Conservation (phyloP, 2,797 vertebrate genomes). For the Pachyuromys duprasi region DNA sequence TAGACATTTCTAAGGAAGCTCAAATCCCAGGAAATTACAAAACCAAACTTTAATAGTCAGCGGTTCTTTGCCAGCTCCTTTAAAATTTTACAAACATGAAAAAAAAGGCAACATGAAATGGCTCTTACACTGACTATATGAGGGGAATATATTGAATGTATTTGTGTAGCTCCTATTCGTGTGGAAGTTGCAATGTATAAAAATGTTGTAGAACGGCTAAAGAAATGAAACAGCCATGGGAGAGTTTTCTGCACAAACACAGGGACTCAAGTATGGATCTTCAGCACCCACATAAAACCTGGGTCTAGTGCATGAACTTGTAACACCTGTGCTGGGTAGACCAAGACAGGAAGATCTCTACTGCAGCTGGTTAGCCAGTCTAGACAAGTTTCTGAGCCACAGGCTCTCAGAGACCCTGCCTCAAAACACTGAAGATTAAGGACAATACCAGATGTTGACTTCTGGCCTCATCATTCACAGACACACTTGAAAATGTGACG, state of each 20-base stretch:
- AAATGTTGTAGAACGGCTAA: not conserved
- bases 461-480: not conserved
- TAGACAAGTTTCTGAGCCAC: not conserved
- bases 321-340: not conserved
- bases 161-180: not conserved
- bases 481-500: not conserved
- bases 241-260: not conserved
- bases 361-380: too few relatives aligned
- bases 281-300: not conserved
- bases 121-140: not conserved
- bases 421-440: not conserved
- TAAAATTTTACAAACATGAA: not conserved
- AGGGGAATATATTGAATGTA: too few relatives aligned
- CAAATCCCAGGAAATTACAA: not conserved
- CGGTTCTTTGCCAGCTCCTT: not conserved
- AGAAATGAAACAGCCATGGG: not conserved
- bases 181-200: not conserved
- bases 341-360: not conserved
- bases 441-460: not conserved
- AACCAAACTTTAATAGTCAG: not conserved
- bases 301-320: not conserved
- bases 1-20: not conserved
- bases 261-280: not conserved
- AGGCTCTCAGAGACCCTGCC: not conserved
- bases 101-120: not conserved